Base-by-base conservation (phyloP, 1,140 invertebrate genomes). In the Chrysomallon squamiferum region DNA sequence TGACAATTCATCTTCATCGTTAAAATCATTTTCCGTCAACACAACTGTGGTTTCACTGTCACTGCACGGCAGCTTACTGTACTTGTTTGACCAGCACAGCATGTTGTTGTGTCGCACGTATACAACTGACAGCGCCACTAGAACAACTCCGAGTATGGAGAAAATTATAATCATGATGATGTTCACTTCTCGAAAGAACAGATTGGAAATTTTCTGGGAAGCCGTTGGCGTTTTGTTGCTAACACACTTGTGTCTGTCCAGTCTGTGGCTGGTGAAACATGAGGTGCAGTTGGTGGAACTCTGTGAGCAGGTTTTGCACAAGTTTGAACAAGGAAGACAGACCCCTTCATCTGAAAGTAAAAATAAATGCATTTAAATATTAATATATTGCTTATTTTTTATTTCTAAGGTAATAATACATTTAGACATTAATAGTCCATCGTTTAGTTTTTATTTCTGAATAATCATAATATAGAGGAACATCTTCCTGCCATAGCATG, bases 41-140 rank as follows among this genome's bases (percentile, higher is more conserved):
- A 25, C 25, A 54, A 54, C 29, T 0, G 29, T 15, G n/a, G 25
- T 27, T 13, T 54, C 50, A 25, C 25, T 54, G 29, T 54, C 50
- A 54, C 50, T 54, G 15, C 22, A 54, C 15, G 50, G 50, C 29
- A 54, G 29, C 29, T 54, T 54, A 9, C 29, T 54, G 50, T 54
- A 54, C 22, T 54, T 54, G 18, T 20, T 27, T 15, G 50, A 54
- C 50, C 50, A 54, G 50, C 50, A 54, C 1, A 20, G 25, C 22
- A 25, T 25, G 22, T 54, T 25, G 25, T 54, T 54, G 25, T 15
- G 18, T 20, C 29, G 22, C 3, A 30, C n/a, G n/a, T 54, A 54
- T 27, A 54, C 3, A 13, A 54, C 15, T 13, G 18, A 18, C 3
- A 15, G 5, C 35, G 15, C 35, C 35, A 38, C 6, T 38, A 38